Conservation (phyloP, 2,888 invertebrate genomes). For the Lepidocyrtoides sp. region DNA sequence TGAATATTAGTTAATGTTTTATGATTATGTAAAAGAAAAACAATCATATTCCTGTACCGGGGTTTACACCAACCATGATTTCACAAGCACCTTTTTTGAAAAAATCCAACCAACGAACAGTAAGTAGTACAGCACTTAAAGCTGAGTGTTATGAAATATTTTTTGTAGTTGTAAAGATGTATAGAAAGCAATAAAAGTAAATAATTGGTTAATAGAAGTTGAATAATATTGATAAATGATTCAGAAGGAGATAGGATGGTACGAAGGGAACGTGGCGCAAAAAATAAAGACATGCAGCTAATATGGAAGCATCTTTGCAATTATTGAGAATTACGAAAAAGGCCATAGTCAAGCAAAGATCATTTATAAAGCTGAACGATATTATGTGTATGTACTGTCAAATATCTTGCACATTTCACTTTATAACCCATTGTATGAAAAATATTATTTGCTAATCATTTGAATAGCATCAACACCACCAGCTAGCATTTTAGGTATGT, state of each 20-base stretch:
- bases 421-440: not conserved
- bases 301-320: not conserved
- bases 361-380: not conserved
- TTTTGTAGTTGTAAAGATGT: not conserved
- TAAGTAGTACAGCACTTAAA: not conserved
- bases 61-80: not conserved
- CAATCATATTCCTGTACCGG: not conserved
- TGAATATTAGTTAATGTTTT: not conserved
- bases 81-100: not conserved
- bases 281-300: not conserved
- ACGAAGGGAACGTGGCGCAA: not conserved
- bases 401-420: not conserved
- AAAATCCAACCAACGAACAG: not conserved
- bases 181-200: not conserved
- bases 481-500: not conserved
- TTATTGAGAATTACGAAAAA: not conserved
- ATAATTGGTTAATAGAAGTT: conserved; percentile 20
- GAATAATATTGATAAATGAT: conserved; percentile 51
- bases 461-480: not conserved
- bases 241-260: not conserved
- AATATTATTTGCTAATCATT: conserved; percentile 1
- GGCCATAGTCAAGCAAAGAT: not conserved
- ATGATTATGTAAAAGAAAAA: conserved; percentile 8
- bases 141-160: conserved; percentile 1
- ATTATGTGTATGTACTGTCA: conserved; percentile 4